These are phyloP conservation scores for Aphelinus atriplicis DNA, from an alignment of 1,140 invertebrate species.

Conservation along the genomic window DNA sequence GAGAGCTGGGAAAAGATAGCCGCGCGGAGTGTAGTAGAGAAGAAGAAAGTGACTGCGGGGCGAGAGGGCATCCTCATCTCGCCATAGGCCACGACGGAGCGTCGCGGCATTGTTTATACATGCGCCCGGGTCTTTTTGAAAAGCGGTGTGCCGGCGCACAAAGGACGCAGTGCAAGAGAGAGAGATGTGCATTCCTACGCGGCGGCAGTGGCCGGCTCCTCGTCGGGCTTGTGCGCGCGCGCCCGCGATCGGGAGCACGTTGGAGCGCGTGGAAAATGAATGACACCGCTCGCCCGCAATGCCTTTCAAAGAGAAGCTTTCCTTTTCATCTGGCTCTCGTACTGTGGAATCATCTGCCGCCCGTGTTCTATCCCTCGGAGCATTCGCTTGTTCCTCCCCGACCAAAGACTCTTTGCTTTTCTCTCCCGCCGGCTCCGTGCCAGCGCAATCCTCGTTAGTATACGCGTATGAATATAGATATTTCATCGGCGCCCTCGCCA, in stretches of 20 bases:
- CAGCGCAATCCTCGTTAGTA: too few species aligned
- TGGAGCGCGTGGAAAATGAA: background rate
- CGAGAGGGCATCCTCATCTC: background rate
- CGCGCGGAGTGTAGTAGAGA: too few species aligned
- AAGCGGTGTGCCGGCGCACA: slow-evolving; percentile 12
- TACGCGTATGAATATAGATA: too few species aligned
- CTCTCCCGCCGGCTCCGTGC: too few species aligned
- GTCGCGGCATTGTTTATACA: slow-evolving; percentile 13
- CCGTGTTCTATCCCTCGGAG: background rate
- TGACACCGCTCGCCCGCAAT: background rate
- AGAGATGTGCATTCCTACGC: slow-evolving; percentile 21
- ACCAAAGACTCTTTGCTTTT: too few species aligned
- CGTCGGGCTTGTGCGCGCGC: background rate
- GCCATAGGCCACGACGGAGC: background rate
- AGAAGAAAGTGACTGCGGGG: background rate
- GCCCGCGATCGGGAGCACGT: too few species aligned
- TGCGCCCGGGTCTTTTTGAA: slow-evolving; percentile 4
- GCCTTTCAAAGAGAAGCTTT: background rate
- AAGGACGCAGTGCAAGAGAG: slow-evolving; percentile 41
- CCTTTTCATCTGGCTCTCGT: background rate
- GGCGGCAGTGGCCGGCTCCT: background rate
- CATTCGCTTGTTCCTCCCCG: too few species aligned
- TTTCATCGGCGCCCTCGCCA: too few species aligned
- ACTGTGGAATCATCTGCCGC: background rate
- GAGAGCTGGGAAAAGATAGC: too few species aligned